These are phyloP conservation scores for Erythrocebus patas DNA, from an alignment of 2,113 vertebrate species.

Conservation along the genomic window DNA sequence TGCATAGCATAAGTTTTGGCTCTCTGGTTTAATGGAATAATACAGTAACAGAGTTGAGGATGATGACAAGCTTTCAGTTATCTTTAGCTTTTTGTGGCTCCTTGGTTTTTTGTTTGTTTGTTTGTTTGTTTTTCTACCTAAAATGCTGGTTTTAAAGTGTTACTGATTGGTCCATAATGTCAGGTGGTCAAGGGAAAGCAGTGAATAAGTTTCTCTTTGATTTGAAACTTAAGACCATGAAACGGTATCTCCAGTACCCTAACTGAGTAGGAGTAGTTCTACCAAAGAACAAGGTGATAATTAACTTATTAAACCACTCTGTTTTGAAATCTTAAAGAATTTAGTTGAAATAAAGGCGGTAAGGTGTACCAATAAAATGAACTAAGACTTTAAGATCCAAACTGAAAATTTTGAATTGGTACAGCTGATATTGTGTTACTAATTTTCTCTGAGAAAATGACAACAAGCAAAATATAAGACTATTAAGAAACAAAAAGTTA, in stretches of 20 bases:
- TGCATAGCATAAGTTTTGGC: neutral
- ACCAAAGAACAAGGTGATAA: neutral
- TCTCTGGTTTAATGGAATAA: neutral
- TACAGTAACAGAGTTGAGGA: neutral
- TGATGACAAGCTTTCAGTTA: neutral
- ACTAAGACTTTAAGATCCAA: neutral
- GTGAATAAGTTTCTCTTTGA: neutral
- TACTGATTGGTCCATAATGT: neutral
- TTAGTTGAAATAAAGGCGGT: neutral
- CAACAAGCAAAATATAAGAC: neutral
- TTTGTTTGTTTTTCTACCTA: no score
- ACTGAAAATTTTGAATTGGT: neutral
- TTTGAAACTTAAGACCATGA: neutral
- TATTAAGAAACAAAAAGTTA: neutral
- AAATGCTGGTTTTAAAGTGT: neutral
- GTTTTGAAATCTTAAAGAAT: neutral
- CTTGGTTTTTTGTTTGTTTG: neutral
- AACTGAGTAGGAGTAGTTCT: neutral
- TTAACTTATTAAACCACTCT: neutral
- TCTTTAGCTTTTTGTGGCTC: neutral
- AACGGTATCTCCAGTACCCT: neutral
- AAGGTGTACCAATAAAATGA: neutral
- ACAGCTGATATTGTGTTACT: neutral
- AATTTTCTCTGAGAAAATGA: slow-evolving; percentile 25
- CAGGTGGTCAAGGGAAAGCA: neutral